A percentile compares a stretch with the other conserved stretches of the same genome.
Evolutionary conservation across 1,140 invertebrate species (phyloP).

Genomic region (Caenorhabditis briggsae): DNA sequence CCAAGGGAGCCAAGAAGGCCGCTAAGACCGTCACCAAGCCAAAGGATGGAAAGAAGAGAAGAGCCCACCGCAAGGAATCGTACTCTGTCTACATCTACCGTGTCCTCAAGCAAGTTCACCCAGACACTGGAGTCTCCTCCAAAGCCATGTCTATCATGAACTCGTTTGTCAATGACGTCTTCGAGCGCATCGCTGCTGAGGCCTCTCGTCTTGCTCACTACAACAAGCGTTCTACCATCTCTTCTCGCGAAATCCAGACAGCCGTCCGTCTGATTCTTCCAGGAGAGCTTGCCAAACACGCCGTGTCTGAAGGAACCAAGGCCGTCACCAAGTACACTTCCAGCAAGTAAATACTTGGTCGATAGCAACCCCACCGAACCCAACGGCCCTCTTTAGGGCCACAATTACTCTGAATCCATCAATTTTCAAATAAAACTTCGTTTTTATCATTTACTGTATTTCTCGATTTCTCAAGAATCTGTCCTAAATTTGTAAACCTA

Average conservation of each 20-base stretch:
- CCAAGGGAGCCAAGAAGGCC: constrained; percentile 80
- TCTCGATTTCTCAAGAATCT: too few relatives aligned
- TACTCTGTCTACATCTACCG: constrained; percentile 74
- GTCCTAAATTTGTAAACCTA: too few relatives aligned
- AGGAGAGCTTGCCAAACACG: constrained; percentile 79
- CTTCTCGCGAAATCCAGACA: constrained; percentile 76
- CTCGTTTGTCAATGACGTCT: constrained; percentile 83
- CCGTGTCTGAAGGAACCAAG: constrained; percentile 79
- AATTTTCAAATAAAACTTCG: too few relatives aligned
- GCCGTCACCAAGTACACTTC: constrained; percentile 79
- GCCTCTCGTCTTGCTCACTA: constrained; percentile 83
- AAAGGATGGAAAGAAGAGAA: constrained; percentile 78
- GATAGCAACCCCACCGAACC: constrained; percentile 78
- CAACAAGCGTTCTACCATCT: constrained; percentile 82
- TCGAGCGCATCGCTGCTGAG: constrained; percentile 83
- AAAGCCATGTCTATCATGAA: constrained; percentile 83
- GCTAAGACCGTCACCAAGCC: constrained; percentile 78
- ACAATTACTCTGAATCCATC: constrained; percentile 43
- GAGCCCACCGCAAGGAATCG: constrained; percentile 77
- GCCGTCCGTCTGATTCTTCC: constrained; percentile 75
- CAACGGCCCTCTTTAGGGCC: constrained; percentile 72
- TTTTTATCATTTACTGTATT: too few relatives aligned
- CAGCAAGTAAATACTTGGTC: constrained; percentile 44
- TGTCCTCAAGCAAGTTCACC: constrained; percentile 77
- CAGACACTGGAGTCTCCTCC: constrained; percentile 80